Percentiles rank a stretch among this genome's conserved stretches.
These are phyloP conservation scores for Apis dorsata DNA, from an alignment of 1,140 invertebrate genomes.

Conservation along the genomic window DNA sequence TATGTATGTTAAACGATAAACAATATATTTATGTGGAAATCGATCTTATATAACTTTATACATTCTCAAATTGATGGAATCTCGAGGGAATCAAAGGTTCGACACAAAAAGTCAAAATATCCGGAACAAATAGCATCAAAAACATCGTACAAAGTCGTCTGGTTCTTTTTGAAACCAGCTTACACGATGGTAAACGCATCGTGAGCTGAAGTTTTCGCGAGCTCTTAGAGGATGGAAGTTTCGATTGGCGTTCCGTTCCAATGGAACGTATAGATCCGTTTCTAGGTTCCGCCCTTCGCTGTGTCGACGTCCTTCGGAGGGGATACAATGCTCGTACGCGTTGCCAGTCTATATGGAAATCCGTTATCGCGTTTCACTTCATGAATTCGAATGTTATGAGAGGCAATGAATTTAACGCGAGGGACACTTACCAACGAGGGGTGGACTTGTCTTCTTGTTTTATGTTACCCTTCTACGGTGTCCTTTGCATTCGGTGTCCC, in stretches of 20 bases:
- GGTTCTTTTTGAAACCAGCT: neutral
- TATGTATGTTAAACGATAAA: neutral
- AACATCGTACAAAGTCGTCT: too few species aligned
- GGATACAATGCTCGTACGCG: neutral
- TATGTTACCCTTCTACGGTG: neutral
- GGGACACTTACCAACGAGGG: neutral
- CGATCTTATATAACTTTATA: too few species aligned
- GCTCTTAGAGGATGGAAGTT: neutral
- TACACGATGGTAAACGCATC: too few species aligned
- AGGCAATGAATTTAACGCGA: slow-evolving; percentile 35
- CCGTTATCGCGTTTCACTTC: slow-evolving; percentile 53
- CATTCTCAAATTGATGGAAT: too few species aligned
- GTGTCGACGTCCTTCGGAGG: neutral
- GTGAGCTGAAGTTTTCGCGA: neutral
- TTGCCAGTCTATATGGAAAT: slow-evolving; percentile 36
- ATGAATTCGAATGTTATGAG: slow-evolving; percentile 40
- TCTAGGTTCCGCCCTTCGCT: slow-evolving; percentile 14
- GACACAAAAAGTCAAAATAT: neutral
- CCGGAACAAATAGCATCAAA: neutral
- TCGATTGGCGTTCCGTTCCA: neutral
- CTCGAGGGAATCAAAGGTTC: neutral
- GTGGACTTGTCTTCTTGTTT: neutral
- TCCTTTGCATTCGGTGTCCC: neutral
- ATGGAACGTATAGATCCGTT: slow-evolving; percentile 11
- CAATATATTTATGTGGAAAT: too few species aligned